Evolutionary conservation across 2,888 invertebrate genomes (phyloP).

Genomic region (Drosophila eohydei): DNA sequence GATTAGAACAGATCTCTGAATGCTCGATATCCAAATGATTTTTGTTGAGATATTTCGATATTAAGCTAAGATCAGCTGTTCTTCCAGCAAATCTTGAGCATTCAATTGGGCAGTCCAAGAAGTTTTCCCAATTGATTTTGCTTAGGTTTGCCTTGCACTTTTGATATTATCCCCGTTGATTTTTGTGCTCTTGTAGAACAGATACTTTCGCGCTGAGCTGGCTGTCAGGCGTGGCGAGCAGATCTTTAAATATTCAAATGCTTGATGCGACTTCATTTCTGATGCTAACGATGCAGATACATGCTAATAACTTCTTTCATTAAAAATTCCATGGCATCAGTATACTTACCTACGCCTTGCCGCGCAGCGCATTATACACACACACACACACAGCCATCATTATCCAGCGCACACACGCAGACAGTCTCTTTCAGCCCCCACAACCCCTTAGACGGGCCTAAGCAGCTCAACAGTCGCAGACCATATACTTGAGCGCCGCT

Average conservation of each 20-base stretch:
- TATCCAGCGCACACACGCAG: conserved; percentile 11
- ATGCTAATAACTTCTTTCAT: conserved; percentile 80
- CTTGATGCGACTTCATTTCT: conserved; percentile 60
- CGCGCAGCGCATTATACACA: conserved; percentile 11
- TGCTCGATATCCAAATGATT: too few relatives aligned
- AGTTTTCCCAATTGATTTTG: neutral
- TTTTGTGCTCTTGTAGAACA: neutral
- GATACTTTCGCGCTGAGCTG: neutral
- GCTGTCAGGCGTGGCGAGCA: conserved; percentile 1
- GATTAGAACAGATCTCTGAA: too few relatives aligned
- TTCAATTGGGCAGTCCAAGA: too few relatives aligned
- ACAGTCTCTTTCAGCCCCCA: neutral
- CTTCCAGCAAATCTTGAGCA: too few relatives aligned
- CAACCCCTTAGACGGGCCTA: conserved; percentile 42
- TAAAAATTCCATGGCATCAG: conserved; percentile 73
- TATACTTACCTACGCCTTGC: conserved; percentile 43
- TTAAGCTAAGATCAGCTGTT: too few relatives aligned
- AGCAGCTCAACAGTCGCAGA: conserved; percentile 63
- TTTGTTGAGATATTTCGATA: too few relatives aligned
- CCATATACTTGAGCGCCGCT: conserved; percentile 77
- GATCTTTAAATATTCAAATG: conserved; percentile 44
- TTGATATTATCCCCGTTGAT: neutral
- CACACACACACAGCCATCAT: neutral
- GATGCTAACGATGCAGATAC: conserved; percentile 80
- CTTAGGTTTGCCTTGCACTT: neutral